A percentile compares a stretch with the other conserved stretches of the same genome.
Evolutionary conservation across 2,888 invertebrate species (phyloP).

Genomic region (Platerodrilus igneus): DNA sequence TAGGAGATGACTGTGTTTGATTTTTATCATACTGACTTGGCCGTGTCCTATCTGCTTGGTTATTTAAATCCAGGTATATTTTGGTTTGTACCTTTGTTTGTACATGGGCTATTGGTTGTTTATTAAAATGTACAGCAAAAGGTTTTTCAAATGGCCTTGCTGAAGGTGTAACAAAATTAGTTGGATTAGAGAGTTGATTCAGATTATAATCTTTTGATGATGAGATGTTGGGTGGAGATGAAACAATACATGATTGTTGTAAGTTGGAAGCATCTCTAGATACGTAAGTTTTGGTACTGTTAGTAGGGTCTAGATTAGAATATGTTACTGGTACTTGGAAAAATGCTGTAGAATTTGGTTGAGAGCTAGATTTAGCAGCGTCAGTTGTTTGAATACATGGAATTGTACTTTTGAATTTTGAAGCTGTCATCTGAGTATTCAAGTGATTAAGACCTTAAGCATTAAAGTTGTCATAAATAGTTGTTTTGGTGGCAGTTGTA

Average conservation of each 20-base stretch:
- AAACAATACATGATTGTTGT: constrained; percentile 70
- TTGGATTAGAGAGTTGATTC: constrained; percentile 53
- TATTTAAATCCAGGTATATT: constrained; percentile 64
- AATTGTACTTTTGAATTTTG: constrained; percentile 51
- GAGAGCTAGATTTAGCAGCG: constrained; percentile 50
- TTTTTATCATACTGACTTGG: constrained; percentile 49
- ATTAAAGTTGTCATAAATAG: constrained; percentile 65
- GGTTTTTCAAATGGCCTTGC: constrained; percentile 46
- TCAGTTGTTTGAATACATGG: constrained; percentile 45
- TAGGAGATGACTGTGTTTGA: constrained; percentile 63
- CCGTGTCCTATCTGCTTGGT: constrained; percentile 42
- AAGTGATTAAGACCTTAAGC: constrained; percentile 63
- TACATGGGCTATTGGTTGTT: constrained; percentile 54
- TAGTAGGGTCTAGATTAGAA: constrained; percentile 45
- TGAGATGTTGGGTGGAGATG: constrained; percentile 56
- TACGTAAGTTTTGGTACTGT: constrained; percentile 40
- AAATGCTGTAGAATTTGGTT: constrained; percentile 55
- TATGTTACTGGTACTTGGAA: constrained; percentile 57
- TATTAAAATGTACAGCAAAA: constrained; percentile 42
- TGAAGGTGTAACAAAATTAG: constrained; percentile 42
- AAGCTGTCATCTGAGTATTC: constrained; percentile 58
- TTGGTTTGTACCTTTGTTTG: constrained; percentile 76
- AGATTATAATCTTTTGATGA: constrained; percentile 61
- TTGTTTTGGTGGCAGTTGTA: constrained; percentile 50
- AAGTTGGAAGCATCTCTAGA: constrained; percentile 51